phyloP scores from a whole-genome alignment of 2,797 vertebrate genomes.

The Kryptopterus vitreolus region DNA sequence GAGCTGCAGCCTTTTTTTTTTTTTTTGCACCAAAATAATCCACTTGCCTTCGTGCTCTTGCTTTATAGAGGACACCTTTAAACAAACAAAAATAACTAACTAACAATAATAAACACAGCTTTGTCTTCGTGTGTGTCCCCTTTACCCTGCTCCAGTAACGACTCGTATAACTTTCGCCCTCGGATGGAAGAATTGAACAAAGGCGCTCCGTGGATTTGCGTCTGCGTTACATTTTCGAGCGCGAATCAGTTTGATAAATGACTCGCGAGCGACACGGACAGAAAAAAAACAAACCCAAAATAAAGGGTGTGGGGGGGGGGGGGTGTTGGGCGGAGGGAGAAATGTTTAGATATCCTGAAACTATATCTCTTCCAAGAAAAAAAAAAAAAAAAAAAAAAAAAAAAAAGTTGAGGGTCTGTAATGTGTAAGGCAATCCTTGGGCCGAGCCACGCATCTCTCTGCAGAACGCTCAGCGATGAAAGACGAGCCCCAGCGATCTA shows the following conservation, averaged over 20 bases:
- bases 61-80: conserved; percentile 6
- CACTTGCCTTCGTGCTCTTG: conserved; percentile 9
- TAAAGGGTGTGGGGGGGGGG: not conserved
- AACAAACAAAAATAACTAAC: not conserved
- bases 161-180: conserved; percentile 59
- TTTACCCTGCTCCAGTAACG: not conserved
- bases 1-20: conserved; percentile 39
- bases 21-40: conserved; percentile 32
- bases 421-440: conserved; percentile 44
- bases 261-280: not conserved
- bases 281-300: conserved; percentile 2
- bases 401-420: conserved; percentile 40
- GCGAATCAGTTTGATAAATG: conserved; percentile 23
- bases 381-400: conserved; percentile 5
- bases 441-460: conserved; percentile 42
- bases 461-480: conserved; percentile 45
- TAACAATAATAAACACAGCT: not conserved
- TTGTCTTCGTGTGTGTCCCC: not conserved
- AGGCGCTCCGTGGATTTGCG: too few relatives aligned
- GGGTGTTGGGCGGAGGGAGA: not conserved
- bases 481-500: conserved; percentile 48
- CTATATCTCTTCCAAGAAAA: conserved; percentile 14
- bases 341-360: conserved; percentile 30
- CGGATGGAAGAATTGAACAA: too few relatives aligned
- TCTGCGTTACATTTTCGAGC: conserved; percentile 26